These are phyloP conservation scores for Prietella phreatophila DNA, from an alignment of 2,113 vertebrate species.

Conservation along the genomic window DNA sequence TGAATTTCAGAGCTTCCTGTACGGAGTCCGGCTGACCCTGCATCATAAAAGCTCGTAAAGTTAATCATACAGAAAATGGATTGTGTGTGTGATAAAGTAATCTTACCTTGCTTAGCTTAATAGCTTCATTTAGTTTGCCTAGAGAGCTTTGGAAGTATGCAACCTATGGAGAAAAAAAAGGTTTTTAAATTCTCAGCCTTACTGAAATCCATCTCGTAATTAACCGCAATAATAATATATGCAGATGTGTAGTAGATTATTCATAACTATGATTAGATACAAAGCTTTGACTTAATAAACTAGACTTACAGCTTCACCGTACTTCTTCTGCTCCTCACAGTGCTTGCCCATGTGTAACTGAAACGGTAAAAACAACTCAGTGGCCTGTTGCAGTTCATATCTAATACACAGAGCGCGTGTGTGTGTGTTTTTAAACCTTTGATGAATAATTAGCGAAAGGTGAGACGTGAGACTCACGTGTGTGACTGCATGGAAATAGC, in stretches of 20 bases:
- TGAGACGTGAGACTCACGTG: constrained; percentile 75
- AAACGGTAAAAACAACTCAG: background rate
- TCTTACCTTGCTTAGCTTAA: constrained; percentile 90
- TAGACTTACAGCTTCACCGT: constrained; percentile 72
- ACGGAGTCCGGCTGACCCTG: constrained; percentile 91
- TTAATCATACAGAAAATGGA: background rate
- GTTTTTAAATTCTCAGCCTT: background rate
- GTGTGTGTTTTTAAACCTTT: background rate
- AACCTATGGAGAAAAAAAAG: constrained; percentile 70
- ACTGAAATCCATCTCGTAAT: background rate
- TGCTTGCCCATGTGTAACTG: constrained; percentile 86
- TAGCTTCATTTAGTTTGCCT: constrained; percentile 91
- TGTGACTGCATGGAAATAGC: constrained; percentile 89
- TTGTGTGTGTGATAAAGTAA: background rate
- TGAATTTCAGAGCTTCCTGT: constrained; percentile 89
- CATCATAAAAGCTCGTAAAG: background rate
- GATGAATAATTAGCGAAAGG: background rate
- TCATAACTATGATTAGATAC: background rate
- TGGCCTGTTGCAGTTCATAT: background rate
- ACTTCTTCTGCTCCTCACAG: constrained; percentile 84
- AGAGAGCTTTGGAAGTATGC: constrained; percentile 92
- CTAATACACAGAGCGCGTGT: background rate
- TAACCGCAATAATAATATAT: too few relatives aligned
- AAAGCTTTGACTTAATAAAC: background rate
- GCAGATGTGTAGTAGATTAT: background rate